A percentile compares a stretch with the other conserved stretches of the same genome.
These are phyloP conservation scores for Malurus leucopterus DNA, from an alignment of 2,797 vertebrate genomes.

Conservation along the genomic window DNA sequence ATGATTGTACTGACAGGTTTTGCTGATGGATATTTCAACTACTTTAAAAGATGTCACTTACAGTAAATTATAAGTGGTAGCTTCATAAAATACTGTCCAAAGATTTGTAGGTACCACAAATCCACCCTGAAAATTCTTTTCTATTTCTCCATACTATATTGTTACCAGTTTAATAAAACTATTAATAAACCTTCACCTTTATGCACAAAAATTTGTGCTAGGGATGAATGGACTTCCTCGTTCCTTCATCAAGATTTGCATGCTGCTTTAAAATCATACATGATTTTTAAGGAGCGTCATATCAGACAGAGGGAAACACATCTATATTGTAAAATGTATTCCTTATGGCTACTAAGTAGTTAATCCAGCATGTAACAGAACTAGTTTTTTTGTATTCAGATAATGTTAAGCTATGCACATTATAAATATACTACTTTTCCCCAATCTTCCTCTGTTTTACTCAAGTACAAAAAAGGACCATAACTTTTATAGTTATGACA, in stretches of 20 bases:
- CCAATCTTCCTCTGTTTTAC: not conserved
- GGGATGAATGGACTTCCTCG: not conserved
- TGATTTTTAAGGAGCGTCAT: conserved; percentile 12
- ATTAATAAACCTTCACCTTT: not conserved
- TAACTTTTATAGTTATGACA: not conserved
- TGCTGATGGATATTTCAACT: not conserved
- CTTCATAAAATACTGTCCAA: not conserved
- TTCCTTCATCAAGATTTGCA: not conserved
- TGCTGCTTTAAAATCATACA: not conserved
- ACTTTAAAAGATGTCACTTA: not conserved
- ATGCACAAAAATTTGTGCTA: not conserved
- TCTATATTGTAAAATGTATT: not conserved
- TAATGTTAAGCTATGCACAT: not conserved
- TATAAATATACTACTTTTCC: not conserved
- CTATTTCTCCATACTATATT: not conserved
- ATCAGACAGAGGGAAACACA: not conserved
- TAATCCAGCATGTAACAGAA: not conserved
- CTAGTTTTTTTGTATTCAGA: not conserved
- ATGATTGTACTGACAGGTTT: not conserved
- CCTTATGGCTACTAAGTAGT: not conserved
- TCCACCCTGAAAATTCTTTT: not conserved
- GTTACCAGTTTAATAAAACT: not conserved
- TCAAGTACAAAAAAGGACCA: not conserved
- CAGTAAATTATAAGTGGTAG: not conserved
- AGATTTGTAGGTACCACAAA: not conserved